Conservation (phyloP, 2,888 invertebrate species). For the Deilephila porcellus region DNA sequence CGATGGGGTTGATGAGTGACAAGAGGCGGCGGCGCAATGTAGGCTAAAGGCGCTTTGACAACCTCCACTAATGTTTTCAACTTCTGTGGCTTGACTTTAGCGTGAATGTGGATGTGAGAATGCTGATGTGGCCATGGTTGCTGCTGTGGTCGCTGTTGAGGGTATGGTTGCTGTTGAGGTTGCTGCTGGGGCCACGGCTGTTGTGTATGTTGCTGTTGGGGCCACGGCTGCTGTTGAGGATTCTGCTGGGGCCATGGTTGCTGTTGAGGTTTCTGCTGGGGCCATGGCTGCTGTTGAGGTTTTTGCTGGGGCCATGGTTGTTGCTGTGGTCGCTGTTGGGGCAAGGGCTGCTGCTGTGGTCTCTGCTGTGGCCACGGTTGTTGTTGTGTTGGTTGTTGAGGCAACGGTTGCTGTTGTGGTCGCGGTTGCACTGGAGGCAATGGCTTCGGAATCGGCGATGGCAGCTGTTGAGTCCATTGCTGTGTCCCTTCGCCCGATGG, state of each 20-base stretch:
- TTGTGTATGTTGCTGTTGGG: background rate
- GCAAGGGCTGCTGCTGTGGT: background rate
- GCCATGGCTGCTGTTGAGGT: background rate
- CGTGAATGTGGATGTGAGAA: constrained; percentile 28
- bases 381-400: constrained; percentile 36
- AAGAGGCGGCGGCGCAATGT: constrained; percentile 73
- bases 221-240: background rate
- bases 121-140: constrained; percentile 23
- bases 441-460: constrained; percentile 10
- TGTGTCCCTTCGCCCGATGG: constrained; percentile 33
- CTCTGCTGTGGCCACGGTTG: constrained; percentile 8
- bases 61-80: constrained; percentile 74
- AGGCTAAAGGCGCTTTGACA: constrained; percentile 72
- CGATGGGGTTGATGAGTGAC: constrained; percentile 49
- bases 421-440: constrained; percentile 34
- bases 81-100: constrained; percentile 57
- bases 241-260: background rate
- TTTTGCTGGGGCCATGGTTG: background rate
- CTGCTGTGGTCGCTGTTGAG: constrained; percentile 30
- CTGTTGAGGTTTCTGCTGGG: background rate
- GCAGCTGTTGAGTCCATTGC: constrained; percentile 34
- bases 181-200: background rate
- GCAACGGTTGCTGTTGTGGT: constrained; percentile 33
- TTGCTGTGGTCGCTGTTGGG: background rate
- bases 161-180: constrained; percentile 8